Percentiles rank a stretch among this genome's conserved stretches.
phyloP scores from a whole-genome alignment of 2,797 vertebrate species.

The Hapalemur alaotrensis region DNA sequence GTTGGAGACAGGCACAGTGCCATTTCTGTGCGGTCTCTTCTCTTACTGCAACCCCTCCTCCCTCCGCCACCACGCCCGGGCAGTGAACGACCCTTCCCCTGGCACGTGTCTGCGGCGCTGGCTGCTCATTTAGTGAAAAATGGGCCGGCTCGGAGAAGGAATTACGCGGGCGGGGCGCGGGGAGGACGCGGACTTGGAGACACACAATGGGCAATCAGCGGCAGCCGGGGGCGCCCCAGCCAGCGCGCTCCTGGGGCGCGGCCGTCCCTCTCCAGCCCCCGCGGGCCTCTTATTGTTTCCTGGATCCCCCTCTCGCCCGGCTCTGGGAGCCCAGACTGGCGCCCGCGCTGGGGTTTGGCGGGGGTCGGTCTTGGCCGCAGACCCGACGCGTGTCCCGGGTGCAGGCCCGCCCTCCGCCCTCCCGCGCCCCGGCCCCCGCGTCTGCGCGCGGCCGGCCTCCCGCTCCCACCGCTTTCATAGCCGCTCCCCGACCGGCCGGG shows the following conservation, averaged over 20 bases:
- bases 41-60: not conserved
- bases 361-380: not conserved
- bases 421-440: not conserved
- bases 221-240: not conserved
- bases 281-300: not conserved
- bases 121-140: not conserved
- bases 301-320: not conserved
- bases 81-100: not conserved
- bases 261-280: not conserved
- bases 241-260: not conserved
- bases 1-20: accelerated
- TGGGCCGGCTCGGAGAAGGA: not conserved
- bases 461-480: not conserved
- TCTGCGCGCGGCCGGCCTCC: not conserved
- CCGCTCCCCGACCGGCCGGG: not conserved
- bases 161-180: accelerated
- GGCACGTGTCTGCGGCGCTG: not conserved
- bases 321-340: not conserved
- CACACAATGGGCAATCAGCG: not conserved
- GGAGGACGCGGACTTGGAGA: not conserved
- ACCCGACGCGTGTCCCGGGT: accelerated
- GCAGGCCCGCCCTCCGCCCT: not conserved
- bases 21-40: not conserved
- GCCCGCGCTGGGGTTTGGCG: accelerated
- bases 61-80: not conserved